Conservation (phyloP, 2,797 vertebrate species). For the Thunnus albacares region DNA sequence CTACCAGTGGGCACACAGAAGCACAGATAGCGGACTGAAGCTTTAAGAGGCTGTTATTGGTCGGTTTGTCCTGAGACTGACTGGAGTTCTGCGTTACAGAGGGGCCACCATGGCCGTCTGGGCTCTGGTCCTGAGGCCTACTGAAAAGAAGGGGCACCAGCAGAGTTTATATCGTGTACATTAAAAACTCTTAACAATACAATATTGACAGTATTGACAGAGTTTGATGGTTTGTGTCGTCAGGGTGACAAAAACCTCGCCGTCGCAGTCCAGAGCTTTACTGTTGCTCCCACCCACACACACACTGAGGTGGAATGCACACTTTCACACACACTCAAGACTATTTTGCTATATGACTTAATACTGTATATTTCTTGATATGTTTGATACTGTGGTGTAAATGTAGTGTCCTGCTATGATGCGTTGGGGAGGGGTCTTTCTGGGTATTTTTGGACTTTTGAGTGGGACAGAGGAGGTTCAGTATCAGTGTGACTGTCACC, state of each 20-base stretch:
- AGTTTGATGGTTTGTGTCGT: conserved; percentile 13
- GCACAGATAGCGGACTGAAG: neutral
- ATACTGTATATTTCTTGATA: conserved; percentile 84
- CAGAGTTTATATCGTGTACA: neutral
- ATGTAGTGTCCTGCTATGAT: conserved; percentile 80
- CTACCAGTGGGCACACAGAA: neutral
- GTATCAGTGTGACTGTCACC: conserved; percentile 34
- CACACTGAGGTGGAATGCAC: conserved; percentile 48
- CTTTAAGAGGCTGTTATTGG: neutral
- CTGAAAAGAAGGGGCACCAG: neutral
- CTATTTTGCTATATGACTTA: conserved; percentile 82
- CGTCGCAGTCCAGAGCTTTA: conserved; percentile 35
- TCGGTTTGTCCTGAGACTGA: neutral
- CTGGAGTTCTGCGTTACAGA: neutral
- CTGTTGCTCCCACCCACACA: conserved; percentile 39
- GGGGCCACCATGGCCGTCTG: neutral
- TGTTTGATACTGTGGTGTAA: conserved; percentile 87
- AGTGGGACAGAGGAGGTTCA: conserved; percentile 36
- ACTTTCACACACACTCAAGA: conserved; percentile 53
- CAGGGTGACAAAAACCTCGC: conserved; percentile 5
- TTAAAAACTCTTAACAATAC: conserved; percentile 6
- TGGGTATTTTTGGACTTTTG: conserved; percentile 51
- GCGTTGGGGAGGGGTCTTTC: neutral
- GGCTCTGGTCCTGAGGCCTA: neutral
- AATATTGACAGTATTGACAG: neutral